Evolutionary conservation across 2,888 invertebrate genomes (phyloP).

Genomic region (Pycnomerus fuliginosus): DNA sequence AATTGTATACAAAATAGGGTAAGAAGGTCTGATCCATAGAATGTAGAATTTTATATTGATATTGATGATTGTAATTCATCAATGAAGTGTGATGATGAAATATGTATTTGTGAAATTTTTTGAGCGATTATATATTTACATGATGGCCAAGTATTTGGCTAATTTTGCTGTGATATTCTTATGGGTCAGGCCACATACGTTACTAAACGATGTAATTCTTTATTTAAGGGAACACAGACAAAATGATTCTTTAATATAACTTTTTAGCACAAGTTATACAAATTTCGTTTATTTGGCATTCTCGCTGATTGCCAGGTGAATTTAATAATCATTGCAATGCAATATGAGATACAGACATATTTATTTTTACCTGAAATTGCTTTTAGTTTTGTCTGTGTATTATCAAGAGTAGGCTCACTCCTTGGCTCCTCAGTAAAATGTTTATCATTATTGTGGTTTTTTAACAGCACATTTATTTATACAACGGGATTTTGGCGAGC

Average conservation of each 20-base stretch:
- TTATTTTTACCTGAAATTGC: slow-evolving; percentile 31
- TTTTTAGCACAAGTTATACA: slow-evolving; percentile 14
- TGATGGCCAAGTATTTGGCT: slow-evolving; percentile 42
- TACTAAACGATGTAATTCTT: slow-evolving; percentile 20
- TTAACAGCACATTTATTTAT: slow-evolving; percentile 32
- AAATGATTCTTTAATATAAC: slow-evolving; percentile 27
- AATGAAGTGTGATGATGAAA: slow-evolving; percentile 27
- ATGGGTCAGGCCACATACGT: slow-evolving; percentile 52
- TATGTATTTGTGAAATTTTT: slow-evolving; percentile 23
- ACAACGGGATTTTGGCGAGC: no score
- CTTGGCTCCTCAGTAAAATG: slow-evolving; percentile 33
- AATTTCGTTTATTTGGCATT: slow-evolving; percentile 11
- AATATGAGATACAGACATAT: slow-evolving; percentile 28
- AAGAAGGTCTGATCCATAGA: slow-evolving; percentile 53
- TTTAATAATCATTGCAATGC: slow-evolving; percentile 29
- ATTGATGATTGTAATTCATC: slow-evolving; percentile 28
- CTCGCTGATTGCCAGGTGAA: slow-evolving; percentile 12
- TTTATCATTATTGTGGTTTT: slow-evolving; percentile 30
- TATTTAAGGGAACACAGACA: slow-evolving; percentile 30
- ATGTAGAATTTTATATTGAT: slow-evolving; percentile 46
- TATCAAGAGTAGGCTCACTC: slow-evolving; percentile 47
- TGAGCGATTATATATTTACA: slow-evolving; percentile 39
- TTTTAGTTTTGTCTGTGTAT: slow-evolving; percentile 43
- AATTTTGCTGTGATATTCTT: slow-evolving; percentile 54
- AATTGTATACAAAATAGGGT: slow-evolving; percentile 43